A percentile compares a stretch with the other conserved stretches of the same genome.
phyloP scores from a whole-genome alignment of 1,140 invertebrate species.

The Aphelenchoides fujianensis region DNA sequence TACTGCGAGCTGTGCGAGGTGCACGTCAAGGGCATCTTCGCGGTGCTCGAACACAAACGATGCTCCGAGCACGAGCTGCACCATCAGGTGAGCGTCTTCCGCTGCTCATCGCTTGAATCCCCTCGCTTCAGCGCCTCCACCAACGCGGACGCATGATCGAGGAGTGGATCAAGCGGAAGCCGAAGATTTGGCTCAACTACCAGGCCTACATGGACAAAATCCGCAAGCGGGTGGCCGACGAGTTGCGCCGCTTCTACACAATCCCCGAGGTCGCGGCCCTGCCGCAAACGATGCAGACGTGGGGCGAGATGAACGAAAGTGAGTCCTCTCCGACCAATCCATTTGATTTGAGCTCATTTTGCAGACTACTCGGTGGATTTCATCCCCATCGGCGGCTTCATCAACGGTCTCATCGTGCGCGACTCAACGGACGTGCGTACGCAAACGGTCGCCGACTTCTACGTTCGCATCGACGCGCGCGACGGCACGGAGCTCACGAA shows the following conservation, averaged over 20 bases:
- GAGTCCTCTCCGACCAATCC: no score
- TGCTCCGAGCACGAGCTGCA: not conserved
- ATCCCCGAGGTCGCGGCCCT: not conserved
- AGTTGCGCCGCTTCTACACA: not conserved
- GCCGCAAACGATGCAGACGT: not conserved
- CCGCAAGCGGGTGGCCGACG: not conserved
- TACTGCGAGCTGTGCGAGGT: not conserved
- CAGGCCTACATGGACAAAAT: not conserved
- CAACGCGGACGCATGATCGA: not conserved
- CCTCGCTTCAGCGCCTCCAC: not conserved
- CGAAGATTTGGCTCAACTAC: not conserved
- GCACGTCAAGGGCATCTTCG: not conserved
- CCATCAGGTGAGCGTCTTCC: not conserved
- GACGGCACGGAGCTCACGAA: not conserved
- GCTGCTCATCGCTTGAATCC: not conserved
- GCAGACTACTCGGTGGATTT: not conserved
- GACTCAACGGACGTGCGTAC: not conserved
- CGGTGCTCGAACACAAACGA: not conserved
- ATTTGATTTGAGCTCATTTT: no score
- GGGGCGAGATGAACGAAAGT: not conserved
- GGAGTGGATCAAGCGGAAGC: not conserved
- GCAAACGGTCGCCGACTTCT: not conserved
- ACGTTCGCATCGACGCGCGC: not conserved
- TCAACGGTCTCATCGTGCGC: not conserved
- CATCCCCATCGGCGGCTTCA: not conserved